A percentile compares a stretch with the other conserved stretches of the same genome.
These are phyloP conservation scores for Lasioglossum zephyrum DNA, from an alignment of 2,888 invertebrate genomes.

Conservation along the genomic window DNA sequence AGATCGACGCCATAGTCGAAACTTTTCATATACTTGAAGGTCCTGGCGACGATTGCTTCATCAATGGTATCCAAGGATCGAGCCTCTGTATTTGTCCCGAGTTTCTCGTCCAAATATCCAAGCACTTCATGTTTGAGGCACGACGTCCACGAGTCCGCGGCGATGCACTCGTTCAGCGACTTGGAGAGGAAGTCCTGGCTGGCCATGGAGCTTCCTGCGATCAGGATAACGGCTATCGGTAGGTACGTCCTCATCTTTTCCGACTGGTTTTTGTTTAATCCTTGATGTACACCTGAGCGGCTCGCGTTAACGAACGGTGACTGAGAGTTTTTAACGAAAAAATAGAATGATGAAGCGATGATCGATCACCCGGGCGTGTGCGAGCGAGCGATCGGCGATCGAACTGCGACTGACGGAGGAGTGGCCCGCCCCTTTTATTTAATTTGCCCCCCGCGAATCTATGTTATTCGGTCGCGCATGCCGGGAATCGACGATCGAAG, in stretches of 20 bases:
- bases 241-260: conserved; percentile 56
- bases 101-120: conserved; percentile 89
- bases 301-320: neutral
- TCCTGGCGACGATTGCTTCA: conserved; percentile 90
- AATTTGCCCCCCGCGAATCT: conserved; percentile 82
- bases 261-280: neutral
- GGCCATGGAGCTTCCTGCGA: conserved; percentile 86
- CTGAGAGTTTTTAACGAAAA: neutral
- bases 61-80: conserved; percentile 85
- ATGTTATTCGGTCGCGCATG: conserved; percentile 84
- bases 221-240: conserved; percentile 67
- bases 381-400: conserved; percentile 82
- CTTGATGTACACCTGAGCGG: neutral
- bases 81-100: conserved; percentile 85
- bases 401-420: conserved; percentile 84
- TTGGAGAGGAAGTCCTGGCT: conserved; percentile 78
- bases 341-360: conserved; percentile 32
- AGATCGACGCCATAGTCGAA: conserved; percentile 90
- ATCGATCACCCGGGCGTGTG: conserved; percentile 72
- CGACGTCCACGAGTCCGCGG: conserved; percentile 88
- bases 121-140: conserved; percentile 92
- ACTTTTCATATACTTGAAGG: conserved; percentile 89
- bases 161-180: conserved; percentile 89
- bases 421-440: conserved; percentile 84
- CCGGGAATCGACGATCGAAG: conserved; percentile 81